Conservation (phyloP, 2,888 invertebrate genomes). For the Thymelicus sylvestris region DNA sequence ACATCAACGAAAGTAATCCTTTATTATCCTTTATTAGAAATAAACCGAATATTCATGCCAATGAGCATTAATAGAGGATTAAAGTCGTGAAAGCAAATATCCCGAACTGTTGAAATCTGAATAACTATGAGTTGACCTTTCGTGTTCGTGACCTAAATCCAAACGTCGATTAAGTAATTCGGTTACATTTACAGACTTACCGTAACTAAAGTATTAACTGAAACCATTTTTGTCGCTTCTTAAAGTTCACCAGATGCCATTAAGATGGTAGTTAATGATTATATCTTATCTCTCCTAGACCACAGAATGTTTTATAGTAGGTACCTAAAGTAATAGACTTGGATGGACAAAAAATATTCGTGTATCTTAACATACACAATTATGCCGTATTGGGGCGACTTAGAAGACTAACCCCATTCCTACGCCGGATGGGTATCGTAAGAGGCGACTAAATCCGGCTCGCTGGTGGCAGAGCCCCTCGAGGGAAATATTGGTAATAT, state of each 20-base stretch:
- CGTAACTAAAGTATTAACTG: not conserved
- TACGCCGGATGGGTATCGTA: too few species aligned
- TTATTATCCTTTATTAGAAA: too few species aligned
- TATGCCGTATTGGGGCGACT: too few species aligned
- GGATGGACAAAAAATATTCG: too few species aligned
- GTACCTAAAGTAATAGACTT: not conserved
- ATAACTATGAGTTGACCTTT: not conserved
- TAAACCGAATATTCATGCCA: too few species aligned
- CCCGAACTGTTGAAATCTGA: not conserved
- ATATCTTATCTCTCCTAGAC: not conserved
- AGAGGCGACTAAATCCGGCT: too few species aligned
- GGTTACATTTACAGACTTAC: not conserved
- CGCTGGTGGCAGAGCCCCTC: too few species aligned
- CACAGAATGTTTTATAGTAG: too few species aligned
- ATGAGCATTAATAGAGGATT: not conserved
- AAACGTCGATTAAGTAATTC: not conserved
- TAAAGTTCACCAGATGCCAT: not conserved
- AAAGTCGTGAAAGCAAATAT: not conserved
- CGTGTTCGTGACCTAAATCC: slow-evolving; percentile 40
- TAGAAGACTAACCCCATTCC: too few species aligned
- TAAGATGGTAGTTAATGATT: not conserved
- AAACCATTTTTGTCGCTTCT: slow-evolving; percentile 8
- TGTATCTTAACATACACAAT: too few species aligned
- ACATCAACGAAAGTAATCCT: too few species aligned
- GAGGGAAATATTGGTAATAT: too few species aligned